phyloP scores from a whole-genome alignment of 1,140 invertebrate genomes.

The Hypsibius dujardini region DNA sequence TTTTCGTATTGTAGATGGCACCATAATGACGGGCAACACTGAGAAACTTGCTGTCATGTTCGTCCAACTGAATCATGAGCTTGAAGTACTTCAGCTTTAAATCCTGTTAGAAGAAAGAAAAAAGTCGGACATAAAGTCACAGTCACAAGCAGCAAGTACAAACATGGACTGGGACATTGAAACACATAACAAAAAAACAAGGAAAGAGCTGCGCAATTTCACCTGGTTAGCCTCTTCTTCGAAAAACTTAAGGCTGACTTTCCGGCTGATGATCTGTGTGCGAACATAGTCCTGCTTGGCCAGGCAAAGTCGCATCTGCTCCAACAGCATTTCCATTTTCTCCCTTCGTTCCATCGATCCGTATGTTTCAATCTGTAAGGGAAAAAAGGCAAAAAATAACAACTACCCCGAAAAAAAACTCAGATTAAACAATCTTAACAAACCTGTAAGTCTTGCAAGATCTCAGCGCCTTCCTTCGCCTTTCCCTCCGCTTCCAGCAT shows the following conservation, averaged over 20 bases:
- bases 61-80: conserved; percentile 91
- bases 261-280: conserved; percentile 97
- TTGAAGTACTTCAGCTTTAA: conserved; percentile 86
- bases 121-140: background rate
- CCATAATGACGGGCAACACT: conserved; percentile 79
- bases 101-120: conserved; percentile 33
- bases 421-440: background rate
- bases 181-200: no score
- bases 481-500: conserved; percentile 84
- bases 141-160: no score
- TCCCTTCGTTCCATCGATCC: conserved; percentile 96
- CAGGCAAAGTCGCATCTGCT: conserved; percentile 93
- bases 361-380: conserved; percentile 70
- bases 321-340: conserved; percentile 83
- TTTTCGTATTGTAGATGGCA: conserved; percentile 57
- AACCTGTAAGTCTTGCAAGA: conserved; percentile 84
- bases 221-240: conserved; percentile 49
- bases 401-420: background rate
- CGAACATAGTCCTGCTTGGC: conserved; percentile 89
- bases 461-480: conserved; percentile 66
- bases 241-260: conserved; percentile 93
- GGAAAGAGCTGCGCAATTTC: conserved; percentile 32
- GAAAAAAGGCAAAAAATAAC: background rate
- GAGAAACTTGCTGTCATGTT: conserved; percentile 78
- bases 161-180: no score